Percentiles rank a stretch among this genome's conserved stretches.
These are phyloP conservation scores for Stegodyphus mimosarum DNA, from an alignment of 1,140 invertebrate species.

Conservation along the genomic window DNA sequence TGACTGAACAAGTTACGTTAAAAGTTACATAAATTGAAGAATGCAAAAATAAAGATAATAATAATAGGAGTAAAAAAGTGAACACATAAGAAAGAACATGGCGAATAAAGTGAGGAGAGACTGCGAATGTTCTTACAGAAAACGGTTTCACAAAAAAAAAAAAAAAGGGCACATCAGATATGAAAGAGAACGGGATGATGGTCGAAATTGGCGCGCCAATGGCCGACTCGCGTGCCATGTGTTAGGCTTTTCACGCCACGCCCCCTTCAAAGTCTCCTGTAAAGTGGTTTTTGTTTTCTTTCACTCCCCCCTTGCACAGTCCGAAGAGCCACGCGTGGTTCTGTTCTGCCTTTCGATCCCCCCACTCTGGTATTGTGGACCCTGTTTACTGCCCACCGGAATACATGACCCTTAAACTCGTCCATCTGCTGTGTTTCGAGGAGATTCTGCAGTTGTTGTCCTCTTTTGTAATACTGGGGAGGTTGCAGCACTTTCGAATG, in stretches of 20 bases:
- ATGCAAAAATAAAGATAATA: no score
- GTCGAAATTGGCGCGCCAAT: conserved; percentile 14
- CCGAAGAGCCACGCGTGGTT: neutral
- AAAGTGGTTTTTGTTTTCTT: conserved; percentile 51
- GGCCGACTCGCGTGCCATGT: conserved; percentile 54
- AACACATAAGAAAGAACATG: no score
- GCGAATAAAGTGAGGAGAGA: no score
- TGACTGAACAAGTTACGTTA: no score
- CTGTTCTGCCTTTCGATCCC: neutral
- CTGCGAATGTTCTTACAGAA: no score
- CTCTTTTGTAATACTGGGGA: neutral
- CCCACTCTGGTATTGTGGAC: neutral
- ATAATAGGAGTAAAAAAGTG: no score
- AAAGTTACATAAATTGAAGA: no score
- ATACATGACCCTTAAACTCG: conserved; percentile 23
- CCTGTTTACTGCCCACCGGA: conserved; percentile 43
- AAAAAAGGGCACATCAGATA: neutral
- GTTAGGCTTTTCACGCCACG: conserved; percentile 20
- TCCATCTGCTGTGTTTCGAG: conserved; percentile 36
- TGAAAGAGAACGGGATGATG: neutral
- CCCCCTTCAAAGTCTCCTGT: conserved; percentile 27
- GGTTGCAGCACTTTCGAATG: no score
- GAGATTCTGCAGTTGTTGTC: conserved; percentile 10
- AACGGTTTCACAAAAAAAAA: neutral
- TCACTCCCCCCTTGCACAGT: conserved; percentile 9